Conservation (phyloP, 2,113 vertebrate species). For the Poecilia latipinna region DNA sequence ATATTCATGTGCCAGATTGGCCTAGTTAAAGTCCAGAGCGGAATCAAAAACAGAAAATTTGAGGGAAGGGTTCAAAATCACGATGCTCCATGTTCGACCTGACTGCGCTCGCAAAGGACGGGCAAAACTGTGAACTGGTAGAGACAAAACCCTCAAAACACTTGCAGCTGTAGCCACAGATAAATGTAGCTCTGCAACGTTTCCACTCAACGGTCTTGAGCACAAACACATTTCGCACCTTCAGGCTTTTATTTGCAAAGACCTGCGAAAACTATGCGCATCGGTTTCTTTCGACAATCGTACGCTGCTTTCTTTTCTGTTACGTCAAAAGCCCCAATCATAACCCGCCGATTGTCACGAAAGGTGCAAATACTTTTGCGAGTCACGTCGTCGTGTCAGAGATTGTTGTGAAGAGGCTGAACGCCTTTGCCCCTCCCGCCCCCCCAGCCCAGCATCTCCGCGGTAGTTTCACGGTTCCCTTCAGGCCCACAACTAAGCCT, state of each 20-base stretch:
- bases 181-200: not conserved
- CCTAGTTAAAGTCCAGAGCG: too few species aligned
- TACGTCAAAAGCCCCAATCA: not conserved
- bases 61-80: conserved; percentile 5
- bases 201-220: not conserved
- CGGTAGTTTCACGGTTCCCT: not conserved
- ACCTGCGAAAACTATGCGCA: not conserved
- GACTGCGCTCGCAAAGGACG: too few species aligned
- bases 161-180: not conserved
- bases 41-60: too few species aligned
- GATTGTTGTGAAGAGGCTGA: not conserved
- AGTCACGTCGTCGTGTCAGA: not conserved
- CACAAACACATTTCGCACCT: not conserved
- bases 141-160: not conserved
- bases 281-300: not conserved
- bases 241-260: not conserved
- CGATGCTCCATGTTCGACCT: too few species aligned
- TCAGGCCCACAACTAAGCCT: not conserved
- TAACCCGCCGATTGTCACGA: not conserved
- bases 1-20: too few species aligned
- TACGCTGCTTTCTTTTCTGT: not conserved
- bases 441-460: not conserved
- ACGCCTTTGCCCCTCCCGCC: not conserved
- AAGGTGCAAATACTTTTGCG: not conserved
- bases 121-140: not conserved